These are phyloP conservation scores for Bujurquina vittata DNA, from an alignment of 2,113 vertebrate species.

Conservation along the genomic window DNA sequence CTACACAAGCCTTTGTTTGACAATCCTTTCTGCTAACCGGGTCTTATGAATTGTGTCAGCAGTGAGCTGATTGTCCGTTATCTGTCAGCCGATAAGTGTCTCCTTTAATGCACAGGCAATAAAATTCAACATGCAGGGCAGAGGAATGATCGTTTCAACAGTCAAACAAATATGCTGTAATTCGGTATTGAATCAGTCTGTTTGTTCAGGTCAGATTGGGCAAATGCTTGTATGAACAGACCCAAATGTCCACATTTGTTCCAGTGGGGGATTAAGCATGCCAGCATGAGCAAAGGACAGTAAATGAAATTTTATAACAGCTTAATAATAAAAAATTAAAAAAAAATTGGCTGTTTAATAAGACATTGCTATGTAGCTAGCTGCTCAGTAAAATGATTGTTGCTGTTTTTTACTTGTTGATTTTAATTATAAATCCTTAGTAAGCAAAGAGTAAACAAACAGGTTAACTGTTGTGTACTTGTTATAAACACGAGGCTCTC, in stretches of 20 bases:
- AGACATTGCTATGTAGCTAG: not conserved
- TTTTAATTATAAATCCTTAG: not conserved
- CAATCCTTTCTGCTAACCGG: slow-evolving; percentile 68
- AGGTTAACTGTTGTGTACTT: not conserved
- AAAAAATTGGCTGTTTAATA: slow-evolving; percentile 19
- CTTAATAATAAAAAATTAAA: slow-evolving; percentile 25
- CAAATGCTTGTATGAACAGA: slow-evolving; percentile 47
- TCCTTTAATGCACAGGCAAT: slow-evolving; percentile 74
- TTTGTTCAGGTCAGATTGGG: slow-evolving; percentile 68
- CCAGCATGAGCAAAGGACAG: slow-evolving; percentile 16
- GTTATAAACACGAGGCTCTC: not conserved
- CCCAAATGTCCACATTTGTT: slow-evolving; percentile 35
- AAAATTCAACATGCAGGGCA: slow-evolving; percentile 71
- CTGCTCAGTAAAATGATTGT: not conserved
- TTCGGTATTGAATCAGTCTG: slow-evolving; percentile 72
- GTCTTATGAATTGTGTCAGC: slow-evolving; percentile 83
- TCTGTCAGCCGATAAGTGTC: slow-evolving; percentile 79
- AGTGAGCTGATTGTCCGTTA: slow-evolving; percentile 77
- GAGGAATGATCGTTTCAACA: slow-evolving; percentile 59
- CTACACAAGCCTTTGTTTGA: slow-evolving; percentile 81
- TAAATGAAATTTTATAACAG: slow-evolving; percentile 20
- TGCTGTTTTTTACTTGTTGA: not conserved
- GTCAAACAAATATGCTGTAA: slow-evolving; percentile 73
- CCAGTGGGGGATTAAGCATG: slow-evolving; percentile 42
- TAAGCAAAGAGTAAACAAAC: slow-evolving; percentile 15